phyloP scores from a whole-genome alignment of 2,888 invertebrate species.

The Drosophila rellima region DNA sequence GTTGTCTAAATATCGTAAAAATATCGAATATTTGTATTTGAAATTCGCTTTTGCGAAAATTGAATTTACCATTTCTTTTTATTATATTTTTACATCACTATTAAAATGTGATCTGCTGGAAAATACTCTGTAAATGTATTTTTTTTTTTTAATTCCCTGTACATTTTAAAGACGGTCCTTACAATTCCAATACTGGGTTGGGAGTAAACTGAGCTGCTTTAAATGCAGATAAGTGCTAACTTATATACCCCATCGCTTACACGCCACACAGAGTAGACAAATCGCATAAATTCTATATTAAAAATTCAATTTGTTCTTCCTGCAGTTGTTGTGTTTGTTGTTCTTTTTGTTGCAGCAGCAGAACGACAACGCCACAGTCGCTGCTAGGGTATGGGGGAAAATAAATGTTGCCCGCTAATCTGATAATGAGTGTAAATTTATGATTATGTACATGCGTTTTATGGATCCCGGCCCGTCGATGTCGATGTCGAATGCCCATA shows the following conservation, averaged over 20 bases:
- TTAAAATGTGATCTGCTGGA: too few relatives aligned
- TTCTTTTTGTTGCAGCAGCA: conserved; percentile 16
- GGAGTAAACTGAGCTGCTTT: too few relatives aligned
- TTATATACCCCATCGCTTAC: background rate
- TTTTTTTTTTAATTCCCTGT: too few relatives aligned
- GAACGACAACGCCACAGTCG: background rate
- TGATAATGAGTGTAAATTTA: conserved; percentile 80
- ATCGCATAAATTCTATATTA: conserved; percentile 56
- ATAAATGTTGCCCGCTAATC: conserved; percentile 61
- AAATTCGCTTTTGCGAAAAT: too few relatives aligned
- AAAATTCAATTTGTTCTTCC: conserved; percentile 64
- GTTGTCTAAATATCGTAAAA: too few relatives aligned
- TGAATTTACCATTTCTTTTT: too few relatives aligned
- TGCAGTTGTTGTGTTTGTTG: conserved; percentile 25
- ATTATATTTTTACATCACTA: too few relatives aligned
- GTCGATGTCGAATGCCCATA: background rate
- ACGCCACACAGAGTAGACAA: conserved; percentile 19
- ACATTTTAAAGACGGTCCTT: too few relatives aligned
- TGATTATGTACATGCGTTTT: conserved; percentile 77
- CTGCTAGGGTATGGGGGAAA: background rate
- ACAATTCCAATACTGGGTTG: too few relatives aligned
- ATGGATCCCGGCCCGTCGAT: conserved; percentile 44
- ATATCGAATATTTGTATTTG: too few relatives aligned
- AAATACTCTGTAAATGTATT: too few relatives aligned
- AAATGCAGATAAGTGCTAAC: background rate